These are phyloP conservation scores for Bombus pascuorum DNA, from an alignment of 1,140 invertebrate genomes.

Conservation along the genomic window DNA sequence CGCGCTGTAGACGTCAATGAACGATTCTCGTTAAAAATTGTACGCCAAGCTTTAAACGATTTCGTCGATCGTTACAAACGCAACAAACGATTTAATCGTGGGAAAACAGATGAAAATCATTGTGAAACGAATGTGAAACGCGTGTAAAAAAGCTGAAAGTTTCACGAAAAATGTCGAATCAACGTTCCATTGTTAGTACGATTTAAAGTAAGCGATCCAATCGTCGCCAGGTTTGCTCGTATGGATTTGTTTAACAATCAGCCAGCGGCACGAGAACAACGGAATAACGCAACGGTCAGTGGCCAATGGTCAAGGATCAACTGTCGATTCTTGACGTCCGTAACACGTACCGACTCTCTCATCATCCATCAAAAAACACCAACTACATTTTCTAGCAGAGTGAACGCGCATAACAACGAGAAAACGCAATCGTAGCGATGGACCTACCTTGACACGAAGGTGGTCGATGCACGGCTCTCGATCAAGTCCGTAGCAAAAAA, in stretches of 20 bases:
- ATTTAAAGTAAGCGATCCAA: no score
- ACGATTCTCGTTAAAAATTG: background rate
- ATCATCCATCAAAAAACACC: background rate
- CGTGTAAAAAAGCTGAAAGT: background rate
- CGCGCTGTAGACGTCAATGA: background rate
- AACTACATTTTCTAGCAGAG: background rate
- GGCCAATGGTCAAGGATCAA: background rate
- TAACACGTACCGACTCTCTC: background rate
- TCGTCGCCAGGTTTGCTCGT: background rate
- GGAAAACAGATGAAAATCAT: background rate
- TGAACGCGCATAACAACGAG: background rate
- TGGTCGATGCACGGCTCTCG: background rate
- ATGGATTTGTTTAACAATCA: background rate
- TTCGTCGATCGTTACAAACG: background rate
- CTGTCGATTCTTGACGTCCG: background rate
- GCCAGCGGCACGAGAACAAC: background rate
- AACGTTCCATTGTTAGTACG: no score
- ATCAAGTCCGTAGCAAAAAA: background rate
- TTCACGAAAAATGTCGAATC: background rate
- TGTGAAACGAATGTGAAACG: background rate
- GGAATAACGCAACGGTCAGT: background rate
- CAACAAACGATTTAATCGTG: background rate
- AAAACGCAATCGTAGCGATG: background rate
- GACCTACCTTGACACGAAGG: conserved; percentile 29
- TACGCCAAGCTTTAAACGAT: background rate